Percentiles rank a stretch among this genome's conserved stretches.
These are phyloP conservation scores for Carterocephalus palaemon DNA, from an alignment of 2,888 invertebrate species.

Conservation along the genomic window DNA sequence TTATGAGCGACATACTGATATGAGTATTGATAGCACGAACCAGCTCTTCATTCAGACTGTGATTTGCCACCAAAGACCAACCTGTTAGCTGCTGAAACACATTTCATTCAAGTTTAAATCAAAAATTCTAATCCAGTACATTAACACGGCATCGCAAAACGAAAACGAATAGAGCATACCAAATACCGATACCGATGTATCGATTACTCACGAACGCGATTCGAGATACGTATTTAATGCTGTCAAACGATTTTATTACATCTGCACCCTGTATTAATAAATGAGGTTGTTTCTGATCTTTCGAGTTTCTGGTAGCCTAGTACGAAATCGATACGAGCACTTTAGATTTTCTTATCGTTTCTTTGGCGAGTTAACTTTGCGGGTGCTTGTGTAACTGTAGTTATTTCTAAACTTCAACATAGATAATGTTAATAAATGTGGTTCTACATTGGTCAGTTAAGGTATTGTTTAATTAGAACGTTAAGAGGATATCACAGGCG, in stretches of 20 bases:
- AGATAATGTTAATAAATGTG: no score
- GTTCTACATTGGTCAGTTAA: no score
- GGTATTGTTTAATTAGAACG: no score
- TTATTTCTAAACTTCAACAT: no score
- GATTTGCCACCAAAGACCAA: no score
- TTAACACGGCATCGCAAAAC: slow-evolving; percentile 33
- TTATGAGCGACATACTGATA: no score
- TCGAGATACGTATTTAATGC: slow-evolving; percentile 47
- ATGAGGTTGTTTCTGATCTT: slow-evolving; percentile 26
- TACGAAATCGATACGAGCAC: slow-evolving; percentile 21
- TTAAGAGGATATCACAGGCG: no score
- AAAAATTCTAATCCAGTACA: slow-evolving; percentile 12
- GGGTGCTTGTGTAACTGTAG: neutral
- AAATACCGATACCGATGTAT: slow-evolving; percentile 61
- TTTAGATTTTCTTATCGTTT: slow-evolving; percentile 27
- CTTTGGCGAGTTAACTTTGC: slow-evolving; percentile 18
- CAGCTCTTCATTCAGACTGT: no score
- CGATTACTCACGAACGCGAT: slow-evolving; percentile 73
- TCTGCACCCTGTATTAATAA: slow-evolving; percentile 38
- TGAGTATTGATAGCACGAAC: no score
- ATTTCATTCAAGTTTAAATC: slow-evolving; percentile 7
- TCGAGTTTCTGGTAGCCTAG: slow-evolving; percentile 20
- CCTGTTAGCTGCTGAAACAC: neutral
- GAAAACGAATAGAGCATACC: slow-evolving; percentile 13
- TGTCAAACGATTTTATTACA: slow-evolving; percentile 38